Evolutionary conservation across 2,113 vertebrate species (phyloP).

Genomic region (Kobus ellipsiprymnus): DNA sequence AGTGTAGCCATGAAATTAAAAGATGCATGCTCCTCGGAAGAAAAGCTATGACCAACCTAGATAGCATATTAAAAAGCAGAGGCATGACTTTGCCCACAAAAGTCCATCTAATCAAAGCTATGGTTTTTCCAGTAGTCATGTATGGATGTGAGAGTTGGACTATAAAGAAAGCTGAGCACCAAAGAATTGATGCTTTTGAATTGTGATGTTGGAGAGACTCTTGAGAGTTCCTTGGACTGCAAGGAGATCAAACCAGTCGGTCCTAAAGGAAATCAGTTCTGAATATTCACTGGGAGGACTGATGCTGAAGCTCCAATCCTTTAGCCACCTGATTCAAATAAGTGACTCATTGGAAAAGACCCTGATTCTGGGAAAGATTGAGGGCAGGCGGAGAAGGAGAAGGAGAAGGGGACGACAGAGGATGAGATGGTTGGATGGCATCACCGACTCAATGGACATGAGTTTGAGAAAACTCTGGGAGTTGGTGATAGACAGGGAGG

Average conservation of each 20-base stretch:
- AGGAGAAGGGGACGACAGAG: neutral
- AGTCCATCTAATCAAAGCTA: no score
- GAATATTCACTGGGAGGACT: neutral
- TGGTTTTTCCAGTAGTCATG: no score
- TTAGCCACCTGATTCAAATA: neutral
- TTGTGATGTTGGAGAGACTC: no score
- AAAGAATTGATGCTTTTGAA: no score
- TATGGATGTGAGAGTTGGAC: no score
- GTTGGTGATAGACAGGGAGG: neutral
- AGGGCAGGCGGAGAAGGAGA: no score
- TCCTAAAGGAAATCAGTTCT: neutral
- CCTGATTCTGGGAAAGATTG: neutral
- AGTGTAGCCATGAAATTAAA: no score
- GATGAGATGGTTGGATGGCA: neutral
- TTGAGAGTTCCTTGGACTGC: neutral
- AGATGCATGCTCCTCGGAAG: no score
- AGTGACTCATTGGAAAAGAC: neutral
- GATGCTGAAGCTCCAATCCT: neutral
- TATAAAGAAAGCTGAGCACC: no score
- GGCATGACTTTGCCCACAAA: no score
- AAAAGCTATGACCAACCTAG: no score
- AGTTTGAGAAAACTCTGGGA: neutral
- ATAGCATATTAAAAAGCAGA: no score
- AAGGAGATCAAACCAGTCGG: neutral
- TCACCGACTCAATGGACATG: neutral